Evolutionary conservation across 1,140 invertebrate genomes (phyloP), one percentile per base, ranked within the genome.

Genomic region (Adoxophyes honmai): DNA sequence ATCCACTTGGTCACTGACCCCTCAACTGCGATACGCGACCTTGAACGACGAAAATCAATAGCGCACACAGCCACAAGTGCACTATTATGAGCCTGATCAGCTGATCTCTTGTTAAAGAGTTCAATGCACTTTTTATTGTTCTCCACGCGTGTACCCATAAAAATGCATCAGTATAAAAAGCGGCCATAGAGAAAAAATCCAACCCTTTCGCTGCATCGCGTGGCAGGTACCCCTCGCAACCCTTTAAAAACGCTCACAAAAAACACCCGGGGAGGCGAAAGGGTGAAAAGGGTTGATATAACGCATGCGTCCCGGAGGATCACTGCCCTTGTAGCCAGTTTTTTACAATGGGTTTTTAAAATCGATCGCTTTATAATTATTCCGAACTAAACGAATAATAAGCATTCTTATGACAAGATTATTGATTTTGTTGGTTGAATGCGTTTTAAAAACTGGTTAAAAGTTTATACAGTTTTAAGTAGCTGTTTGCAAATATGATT

Each of bases 251-350:
- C 70, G 67, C 75, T 80, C 71, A 86, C 73, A 87, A 88, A 87
- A 89, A 86, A 86, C 72, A 63, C 75, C 78, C 78, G 59, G 83
- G 81, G 83, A 77, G 74, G 65, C 72, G 77, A 85, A 86, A 83
- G 82, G 85, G 80, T 86, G 81, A 85, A 86, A 87, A 87, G 84
- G 84, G 82, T 86, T 85, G 76, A 61, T 75, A 70, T 73, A 79
- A 84, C 84, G 82, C 86, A 85, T 87, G 84, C 86, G 84, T 63
- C 67, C 65, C 62, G 59, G 55, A 78, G 79, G 79, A 84, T 82
- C 77, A 83, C 60, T 86, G 82, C 76, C 81, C 85, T 80, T 78
- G 70, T 70, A 75, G 75, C 70, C 74, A 73, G 78, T 84, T 87
- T 82, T 74, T 56, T 34, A 44, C 55, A 44, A 44, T 37, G 53